A percentile compares a stretch with the other conserved stretches of the same genome.
Conservation (phyloP, 2,888 invertebrate species). For the Lasioglossum vierecki region DNA sequence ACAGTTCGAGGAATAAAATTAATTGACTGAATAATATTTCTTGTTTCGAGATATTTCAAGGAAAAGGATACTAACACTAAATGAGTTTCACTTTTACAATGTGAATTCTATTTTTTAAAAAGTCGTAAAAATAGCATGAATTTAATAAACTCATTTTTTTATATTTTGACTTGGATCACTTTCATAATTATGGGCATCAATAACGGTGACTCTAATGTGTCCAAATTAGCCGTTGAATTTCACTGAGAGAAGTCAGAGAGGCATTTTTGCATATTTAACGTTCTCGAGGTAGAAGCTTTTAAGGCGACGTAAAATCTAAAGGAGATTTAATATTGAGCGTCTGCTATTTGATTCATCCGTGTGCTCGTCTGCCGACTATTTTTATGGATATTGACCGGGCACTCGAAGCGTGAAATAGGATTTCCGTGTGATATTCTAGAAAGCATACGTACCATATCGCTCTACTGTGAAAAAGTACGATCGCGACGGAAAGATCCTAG, state of each 20-base stretch:
- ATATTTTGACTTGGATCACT: too few species aligned
- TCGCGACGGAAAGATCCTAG: constrained; percentile 75
- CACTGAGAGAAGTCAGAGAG: not conserved
- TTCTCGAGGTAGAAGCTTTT: not conserved
- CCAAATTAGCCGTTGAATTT: not conserved
- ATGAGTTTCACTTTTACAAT: too few species aligned
- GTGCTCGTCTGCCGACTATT: not conserved
- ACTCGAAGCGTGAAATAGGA: not conserved
- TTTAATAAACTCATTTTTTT: too few species aligned
- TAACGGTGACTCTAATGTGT: not conserved
- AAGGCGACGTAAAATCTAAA: not conserved
- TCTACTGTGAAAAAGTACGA: constrained; percentile 57
- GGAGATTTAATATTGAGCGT: not conserved
- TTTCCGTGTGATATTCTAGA: not conserved
- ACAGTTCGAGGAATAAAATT: not conserved
- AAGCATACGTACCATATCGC: constrained; percentile 67
- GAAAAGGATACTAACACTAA: too few species aligned
- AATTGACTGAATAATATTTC: too few species aligned
- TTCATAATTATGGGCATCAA: too few species aligned
- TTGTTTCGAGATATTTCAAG: too few species aligned
- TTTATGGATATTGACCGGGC: constrained; percentile 3
- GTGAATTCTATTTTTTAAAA: too few species aligned
- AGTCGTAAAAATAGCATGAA: too few species aligned
- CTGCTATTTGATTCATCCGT: not conserved
- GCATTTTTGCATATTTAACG: not conserved